Base-by-base conservation (phyloP, 2,797 vertebrate species). In the Tiaroga cobitis region DNA sequence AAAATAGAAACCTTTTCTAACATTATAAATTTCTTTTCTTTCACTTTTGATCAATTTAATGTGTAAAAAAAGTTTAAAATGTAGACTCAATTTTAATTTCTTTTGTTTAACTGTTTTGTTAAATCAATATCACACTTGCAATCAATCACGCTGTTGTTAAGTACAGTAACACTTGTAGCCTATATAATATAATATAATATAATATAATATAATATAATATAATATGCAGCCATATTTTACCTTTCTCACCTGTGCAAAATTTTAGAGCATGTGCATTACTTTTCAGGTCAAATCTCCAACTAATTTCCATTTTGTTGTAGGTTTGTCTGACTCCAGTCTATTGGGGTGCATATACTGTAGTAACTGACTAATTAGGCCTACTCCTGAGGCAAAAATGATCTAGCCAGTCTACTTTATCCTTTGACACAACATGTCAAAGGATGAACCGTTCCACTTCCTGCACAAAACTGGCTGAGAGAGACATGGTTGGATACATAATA, bases 371-470 rank as follows among this genome's bases (percentile, higher is more conserved):
- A 56, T 70, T 82, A 11, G 21, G 19, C 7, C 10, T 51, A 59
- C 29, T 15, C 49, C 21, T 59, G 51, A 11, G 51, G 74, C 32
- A 59, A 39, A 56, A 77, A 56, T 54, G 1, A 75, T 77, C 74
- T 76, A 77, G 74, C 51, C 51, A 75, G 21, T 78, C 76, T 46
- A 80, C 5, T 80, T 65, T 39, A 34, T 80, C 43, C 15, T 80
- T 24, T 56, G 41, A 77, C 63, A 21, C 18, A 56, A 77, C 43
- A 41, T n/a, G 34, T 24, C 18, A 83, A 37, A 37, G 37, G 37
- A 37, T 6, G 2, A 29, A 77, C 37, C 16, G 43, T 26, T 51
- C 32, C 43, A 49, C 29, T 51, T 80, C 18, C 68, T 41, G 54
- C 37, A 61, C 19, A 59, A 68, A 51, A 81, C 0, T 8, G 46